These are phyloP conservation scores for Acholoe squamosa DNA, from an alignment of 2,888 invertebrate genomes.

Conservation along the genomic window DNA sequence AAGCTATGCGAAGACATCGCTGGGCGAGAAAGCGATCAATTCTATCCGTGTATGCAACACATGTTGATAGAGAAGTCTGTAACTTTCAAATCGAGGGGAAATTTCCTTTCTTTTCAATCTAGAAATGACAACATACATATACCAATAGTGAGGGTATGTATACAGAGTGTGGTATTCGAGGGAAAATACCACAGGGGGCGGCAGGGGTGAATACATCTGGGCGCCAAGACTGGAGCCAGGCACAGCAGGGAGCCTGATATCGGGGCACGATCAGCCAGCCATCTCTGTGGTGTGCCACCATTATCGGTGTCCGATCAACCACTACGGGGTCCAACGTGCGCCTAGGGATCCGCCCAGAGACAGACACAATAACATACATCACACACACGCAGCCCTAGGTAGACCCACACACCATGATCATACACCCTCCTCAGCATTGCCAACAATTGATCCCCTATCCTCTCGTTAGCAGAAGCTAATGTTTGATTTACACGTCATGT, in stretches of 20 bases:
- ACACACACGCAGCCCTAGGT: neutral
- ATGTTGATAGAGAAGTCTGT: too few species aligned
- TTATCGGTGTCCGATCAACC: slow-evolving; percentile 48
- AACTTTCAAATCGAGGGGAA: too few species aligned
- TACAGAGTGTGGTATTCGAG: neutral
- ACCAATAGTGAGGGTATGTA: too few species aligned
- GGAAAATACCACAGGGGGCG: neutral
- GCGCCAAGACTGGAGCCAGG: neutral
- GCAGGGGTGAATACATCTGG: neutral
- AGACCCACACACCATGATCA: neutral
- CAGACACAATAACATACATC: slow-evolving; percentile 6
- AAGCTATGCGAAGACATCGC: too few species aligned
- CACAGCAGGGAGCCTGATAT: slow-evolving; percentile 12
- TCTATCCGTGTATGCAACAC: too few species aligned
- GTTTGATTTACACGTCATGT: slow-evolving; percentile 20
- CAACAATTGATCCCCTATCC: neutral
- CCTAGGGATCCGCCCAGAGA: neutral
- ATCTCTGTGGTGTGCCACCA: neutral
- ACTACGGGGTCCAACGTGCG: neutral
- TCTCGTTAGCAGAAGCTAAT: neutral
- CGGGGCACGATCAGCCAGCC: neutral
- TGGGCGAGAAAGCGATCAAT: too few species aligned
- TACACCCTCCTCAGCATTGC: neutral
- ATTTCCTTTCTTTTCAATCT: too few species aligned
- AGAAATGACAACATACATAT: too few species aligned